Conservation (phyloP, 2,797 vertebrate species). For the Vireo griseus region DNA sequence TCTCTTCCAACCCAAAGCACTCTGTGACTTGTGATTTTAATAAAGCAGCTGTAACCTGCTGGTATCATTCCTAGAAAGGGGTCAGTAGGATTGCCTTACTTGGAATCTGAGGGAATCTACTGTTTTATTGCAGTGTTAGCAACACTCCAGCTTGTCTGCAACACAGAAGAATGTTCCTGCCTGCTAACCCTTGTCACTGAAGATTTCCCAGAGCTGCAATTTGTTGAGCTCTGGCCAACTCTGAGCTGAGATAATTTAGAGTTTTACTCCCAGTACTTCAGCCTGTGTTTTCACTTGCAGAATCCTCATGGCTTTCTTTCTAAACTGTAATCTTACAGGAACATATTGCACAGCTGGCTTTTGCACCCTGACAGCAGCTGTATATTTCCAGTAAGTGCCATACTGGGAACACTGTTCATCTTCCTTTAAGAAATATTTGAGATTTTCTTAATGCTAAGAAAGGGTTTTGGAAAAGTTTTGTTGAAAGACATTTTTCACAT, state of each 20-base stretch:
- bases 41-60: neutral
- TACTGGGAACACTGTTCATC: neutral
- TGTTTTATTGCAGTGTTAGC: neutral
- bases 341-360: neutral
- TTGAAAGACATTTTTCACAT: neutral
- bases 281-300: neutral
- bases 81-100: neutral
- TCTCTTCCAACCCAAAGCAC: neutral
- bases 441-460: neutral
- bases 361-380: neutral
- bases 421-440: neutral
- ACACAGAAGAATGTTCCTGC: neutral
- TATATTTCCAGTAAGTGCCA: neutral
- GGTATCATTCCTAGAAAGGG: neutral
- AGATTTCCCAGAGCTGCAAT: neutral
- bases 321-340: neutral
- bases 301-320: neutral
- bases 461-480: neutral
- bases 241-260: neutral
- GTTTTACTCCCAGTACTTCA: neutral
- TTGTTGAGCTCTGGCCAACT: neutral
- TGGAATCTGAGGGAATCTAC: neutral
- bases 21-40: neutral
- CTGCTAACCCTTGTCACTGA: neutral
- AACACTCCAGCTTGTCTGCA: neutral